These are phyloP conservation scores for Nycticorax nycticorax DNA, from an alignment of 2,113 vertebrate genomes.

Conservation along the genomic window DNA sequence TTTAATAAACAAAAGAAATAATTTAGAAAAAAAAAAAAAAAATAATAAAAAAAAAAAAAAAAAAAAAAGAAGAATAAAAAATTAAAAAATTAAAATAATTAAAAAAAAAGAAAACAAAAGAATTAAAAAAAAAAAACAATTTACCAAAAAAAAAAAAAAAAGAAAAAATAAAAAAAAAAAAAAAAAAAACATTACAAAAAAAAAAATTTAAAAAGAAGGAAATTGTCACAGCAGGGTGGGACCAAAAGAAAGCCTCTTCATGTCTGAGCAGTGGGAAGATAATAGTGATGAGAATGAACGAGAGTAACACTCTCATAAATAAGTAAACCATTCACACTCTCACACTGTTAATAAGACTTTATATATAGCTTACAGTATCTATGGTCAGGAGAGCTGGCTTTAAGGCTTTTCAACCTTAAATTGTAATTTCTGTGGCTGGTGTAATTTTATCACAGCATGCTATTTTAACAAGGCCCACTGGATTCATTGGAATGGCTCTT, in stretches of 20 bases:
- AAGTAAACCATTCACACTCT: not conserved
- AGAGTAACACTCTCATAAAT: not conserved
- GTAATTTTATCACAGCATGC: not conserved
- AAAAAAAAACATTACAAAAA: too few species aligned
- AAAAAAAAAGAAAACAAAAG: too few species aligned
- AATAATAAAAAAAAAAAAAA: too few species aligned
- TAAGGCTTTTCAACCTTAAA: not conserved
- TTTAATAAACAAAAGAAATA: too few species aligned
- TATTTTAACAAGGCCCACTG: not conserved
- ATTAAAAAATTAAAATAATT: too few species aligned
- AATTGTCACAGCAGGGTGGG: not conserved
- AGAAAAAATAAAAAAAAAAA: too few species aligned
- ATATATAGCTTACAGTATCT: not conserved
- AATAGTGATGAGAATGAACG: not conserved
- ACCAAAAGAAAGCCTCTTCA: not conserved
- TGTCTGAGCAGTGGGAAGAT: not conserved
- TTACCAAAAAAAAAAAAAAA: too few species aligned
- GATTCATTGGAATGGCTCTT: not conserved
- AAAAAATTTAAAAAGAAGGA: too few species aligned
- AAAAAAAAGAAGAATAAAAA: too few species aligned
- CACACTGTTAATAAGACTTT: not conserved
- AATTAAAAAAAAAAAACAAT: too few species aligned
- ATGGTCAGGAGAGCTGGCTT: not conserved
- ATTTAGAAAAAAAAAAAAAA: too few species aligned
- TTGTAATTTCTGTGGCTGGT: not conserved